A percentile compares a stretch with the other conserved stretches of the same genome.
Conservation (phyloP, 1,140 invertebrate genomes). For the Drosophila miranda region DNA sequence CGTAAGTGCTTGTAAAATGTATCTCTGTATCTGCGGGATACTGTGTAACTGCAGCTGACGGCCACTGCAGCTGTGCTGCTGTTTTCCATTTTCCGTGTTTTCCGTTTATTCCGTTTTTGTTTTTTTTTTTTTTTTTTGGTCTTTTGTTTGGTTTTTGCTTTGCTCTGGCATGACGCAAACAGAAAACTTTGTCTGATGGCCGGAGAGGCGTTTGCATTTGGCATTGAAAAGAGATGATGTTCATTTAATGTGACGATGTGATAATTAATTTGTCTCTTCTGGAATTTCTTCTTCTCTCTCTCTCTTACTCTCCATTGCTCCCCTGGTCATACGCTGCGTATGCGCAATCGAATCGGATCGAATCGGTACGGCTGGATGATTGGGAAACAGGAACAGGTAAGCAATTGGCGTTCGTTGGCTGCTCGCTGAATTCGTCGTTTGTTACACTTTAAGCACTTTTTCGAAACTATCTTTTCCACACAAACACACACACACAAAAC, state of each 20-base stretch:
- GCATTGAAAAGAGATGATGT: conserved; percentile 74
- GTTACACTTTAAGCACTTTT: conserved; percentile 77
- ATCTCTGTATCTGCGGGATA: conserved; percentile 60
- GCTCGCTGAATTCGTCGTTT: conserved; percentile 62
- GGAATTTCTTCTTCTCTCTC: conserved; percentile 18
- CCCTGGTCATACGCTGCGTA: conserved; percentile 32
- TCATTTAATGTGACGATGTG: conserved; percentile 24
- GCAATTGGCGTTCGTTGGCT: conserved; percentile 49
- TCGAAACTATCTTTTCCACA: conserved; percentile 73
- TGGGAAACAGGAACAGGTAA: conserved; percentile 72
- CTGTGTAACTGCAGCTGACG: conserved; percentile 67
- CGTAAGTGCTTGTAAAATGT: conserved; percentile 42
- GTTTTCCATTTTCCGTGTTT: conserved; percentile 23
- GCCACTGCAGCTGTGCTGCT: conserved; percentile 68
- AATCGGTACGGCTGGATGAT: conserved; percentile 21
- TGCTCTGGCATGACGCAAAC: conserved; percentile 77
- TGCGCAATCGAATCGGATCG: conserved; percentile 41
- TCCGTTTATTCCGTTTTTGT: background rate
- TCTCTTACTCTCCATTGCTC: conserved; percentile 6
- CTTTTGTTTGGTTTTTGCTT: conserved; percentile 60
- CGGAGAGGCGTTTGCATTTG: conserved; percentile 57
- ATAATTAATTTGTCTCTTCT: conserved; percentile 47
- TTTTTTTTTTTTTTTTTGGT: conserved; percentile 8
- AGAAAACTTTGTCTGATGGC: conserved; percentile 61
- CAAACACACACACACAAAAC: conserved; percentile 23